Percentiles rank a stretch among this genome's conserved stretches.
Conservation (phyloP, 2,888 invertebrate species). For the Oscheius sp. region DNA sequence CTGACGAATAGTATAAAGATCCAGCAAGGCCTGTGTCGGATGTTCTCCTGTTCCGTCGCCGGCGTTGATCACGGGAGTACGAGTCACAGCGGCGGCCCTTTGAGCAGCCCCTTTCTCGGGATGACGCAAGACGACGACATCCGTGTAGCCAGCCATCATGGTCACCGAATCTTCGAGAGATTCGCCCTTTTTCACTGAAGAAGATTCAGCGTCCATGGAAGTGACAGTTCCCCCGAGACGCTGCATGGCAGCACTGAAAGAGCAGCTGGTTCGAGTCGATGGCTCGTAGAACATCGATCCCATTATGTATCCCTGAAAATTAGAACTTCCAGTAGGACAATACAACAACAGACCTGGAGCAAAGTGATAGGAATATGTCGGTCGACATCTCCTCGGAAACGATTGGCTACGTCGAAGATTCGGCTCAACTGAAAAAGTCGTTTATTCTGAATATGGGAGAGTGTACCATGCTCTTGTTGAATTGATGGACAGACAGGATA, state of each 20-base stretch:
- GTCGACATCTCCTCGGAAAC: conserved; percentile 84
- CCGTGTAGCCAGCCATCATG: conserved; percentile 79
- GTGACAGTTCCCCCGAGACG: conserved; percentile 92
- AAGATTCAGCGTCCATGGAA: conserved; percentile 82
- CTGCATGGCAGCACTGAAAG: conserved; percentile 96
- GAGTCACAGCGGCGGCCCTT: conserved; percentile 65
- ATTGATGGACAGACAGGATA: conserved; percentile 86
- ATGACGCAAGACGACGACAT: conserved; percentile 90
- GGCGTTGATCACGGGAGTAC: conserved; percentile 85
- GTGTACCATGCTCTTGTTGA: conserved; percentile 81
- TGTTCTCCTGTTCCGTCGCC: conserved; percentile 97
- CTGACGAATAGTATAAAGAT: conserved; percentile 96
- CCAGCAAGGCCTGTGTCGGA: conserved; percentile 95
- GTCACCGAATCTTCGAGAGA: conserved; percentile 82
- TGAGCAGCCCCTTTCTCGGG: conserved; percentile 90
- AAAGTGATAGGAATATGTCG: conserved; percentile 88
- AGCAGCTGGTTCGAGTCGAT: conserved; percentile 94
- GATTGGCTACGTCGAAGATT: conserved; percentile 92
- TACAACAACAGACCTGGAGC: conserved; percentile 78
- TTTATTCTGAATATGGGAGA: neutral
- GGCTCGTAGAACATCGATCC: conserved; percentile 96
- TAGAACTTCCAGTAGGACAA: no score
- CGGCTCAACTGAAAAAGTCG: conserved; percentile 82
- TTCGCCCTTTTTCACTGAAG: conserved; percentile 96
- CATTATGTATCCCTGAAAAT: conserved; percentile 86